Evolutionary conservation across 1,140 invertebrate genomes (phyloP).

Genomic region (Drosophila orena): DNA sequence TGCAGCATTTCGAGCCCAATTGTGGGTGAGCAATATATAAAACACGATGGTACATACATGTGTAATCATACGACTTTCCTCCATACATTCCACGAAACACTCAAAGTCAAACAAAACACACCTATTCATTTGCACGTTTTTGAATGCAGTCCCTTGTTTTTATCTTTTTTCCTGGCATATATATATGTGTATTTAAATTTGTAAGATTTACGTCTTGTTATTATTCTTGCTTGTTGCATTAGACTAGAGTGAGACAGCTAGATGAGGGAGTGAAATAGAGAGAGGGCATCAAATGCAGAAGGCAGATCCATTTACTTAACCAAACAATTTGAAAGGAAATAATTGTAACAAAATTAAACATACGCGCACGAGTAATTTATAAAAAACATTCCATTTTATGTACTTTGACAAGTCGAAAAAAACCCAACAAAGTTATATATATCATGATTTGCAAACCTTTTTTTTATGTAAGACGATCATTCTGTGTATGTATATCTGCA

Average conservation of each 20-base stretch:
- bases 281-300: constrained; percentile 38
- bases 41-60: constrained; percentile 16
- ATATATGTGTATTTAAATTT: constrained; percentile 42
- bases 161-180: constrained; percentile 28
- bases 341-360: constrained; percentile 18
- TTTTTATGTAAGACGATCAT: constrained; percentile 21
- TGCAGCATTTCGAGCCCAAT: neutral
- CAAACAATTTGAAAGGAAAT: constrained; percentile 17
- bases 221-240: constrained; percentile 55
- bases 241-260: constrained; percentile 55
- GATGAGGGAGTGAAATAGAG: constrained; percentile 5
- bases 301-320: constrained; percentile 17
- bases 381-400: constrained; percentile 65
- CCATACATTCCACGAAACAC: constrained; percentile 41
- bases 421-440: neutral
- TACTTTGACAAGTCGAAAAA: constrained; percentile 15
- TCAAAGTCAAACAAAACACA: constrained; percentile 16
- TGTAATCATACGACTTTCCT: constrained; percentile 18
- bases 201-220: constrained; percentile 68
- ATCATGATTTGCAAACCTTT: constrained; percentile 25
- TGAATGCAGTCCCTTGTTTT: constrained; percentile 58
- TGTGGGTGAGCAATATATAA: constrained; percentile 30
- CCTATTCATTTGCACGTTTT: constrained; percentile 49
- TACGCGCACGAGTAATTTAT: constrained; percentile 43
- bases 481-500: constrained; percentile 25